Base-by-base conservation (phyloP, 64 coral and sea anemone species). In the Pocillopora verrucosa region DNA sequence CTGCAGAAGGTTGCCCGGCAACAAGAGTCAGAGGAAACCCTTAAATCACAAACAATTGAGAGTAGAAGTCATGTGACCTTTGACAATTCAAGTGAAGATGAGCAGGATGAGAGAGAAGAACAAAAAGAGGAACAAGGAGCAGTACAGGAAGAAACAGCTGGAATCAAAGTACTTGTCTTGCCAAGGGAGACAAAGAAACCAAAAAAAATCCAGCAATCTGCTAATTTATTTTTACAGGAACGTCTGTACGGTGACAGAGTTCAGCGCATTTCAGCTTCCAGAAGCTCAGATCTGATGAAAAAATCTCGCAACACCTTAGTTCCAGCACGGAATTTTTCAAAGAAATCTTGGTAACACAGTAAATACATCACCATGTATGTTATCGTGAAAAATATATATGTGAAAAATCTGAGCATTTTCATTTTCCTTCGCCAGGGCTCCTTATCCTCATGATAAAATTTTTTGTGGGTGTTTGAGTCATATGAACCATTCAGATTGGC, bases 241-340 rank as follows among this genome's bases (percentile, higher is more conserved):
- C 96, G 90, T 64, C 69, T 98, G 11, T 98, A 92, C 92, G 96
- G 96, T 11, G 64, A 88, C 89, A 94, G 96, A 65, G 63, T 98
- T 78, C 86, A 94, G 11, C 83, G 96, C 34, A 88, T 96, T 22
- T 83, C 79, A 63, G 51, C 90, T 74, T 24, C 84, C n/a, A 45
- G 80, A 13, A 59, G 78, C 14, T 72, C 78, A 4, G 92, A 75
- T 69, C 86, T 59, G 37, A 89, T 78, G n/a, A 89, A 72, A 41
- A 96, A 75, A 57, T 63, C 41, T 51, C 41, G 19, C 16, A 76
- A 61, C 16, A 61, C 51, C 15, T 73, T 80, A 14, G 80, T 26
- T 22, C 94, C 94, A 25, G 75, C 94, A 60, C 56, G 26, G 13
- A 92, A 96, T 56, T 92, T 92, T 92, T 84, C 59, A 19, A 92